These are phyloP conservation scores for Calliopum simillimum DNA, from an alignment of 2,888 invertebrate species.

Conservation along the genomic window DNA sequence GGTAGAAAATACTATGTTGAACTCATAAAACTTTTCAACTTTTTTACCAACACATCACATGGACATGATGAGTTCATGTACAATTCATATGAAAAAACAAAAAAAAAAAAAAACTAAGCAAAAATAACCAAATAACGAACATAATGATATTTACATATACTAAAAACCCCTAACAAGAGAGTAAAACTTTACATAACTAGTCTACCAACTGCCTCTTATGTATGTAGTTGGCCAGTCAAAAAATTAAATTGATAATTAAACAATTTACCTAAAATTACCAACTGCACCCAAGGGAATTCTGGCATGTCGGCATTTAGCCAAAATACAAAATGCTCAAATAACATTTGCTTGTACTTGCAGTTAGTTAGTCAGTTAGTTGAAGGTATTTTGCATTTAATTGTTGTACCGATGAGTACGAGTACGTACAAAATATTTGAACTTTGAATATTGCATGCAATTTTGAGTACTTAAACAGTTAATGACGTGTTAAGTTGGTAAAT, in stretches of 20 bases:
- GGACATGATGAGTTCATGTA: too few species aligned
- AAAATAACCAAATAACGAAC: not conserved
- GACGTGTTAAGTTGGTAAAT: conserved; percentile 30
- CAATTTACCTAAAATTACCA: conserved; percentile 10
- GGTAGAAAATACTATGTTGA: too few species aligned
- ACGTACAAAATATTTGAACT: not conserved
- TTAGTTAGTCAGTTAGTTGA: not conserved
- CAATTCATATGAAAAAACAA: too few species aligned
- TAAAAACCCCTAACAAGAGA: too few species aligned
- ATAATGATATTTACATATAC: too few species aligned
- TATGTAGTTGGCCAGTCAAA: too few species aligned
- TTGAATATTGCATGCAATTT: not conserved
- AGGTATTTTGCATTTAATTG: not conserved
- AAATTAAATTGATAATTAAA: conserved; percentile 8
- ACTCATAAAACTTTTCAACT: too few species aligned
- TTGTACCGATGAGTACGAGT: not conserved
- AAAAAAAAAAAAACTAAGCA: too few species aligned
- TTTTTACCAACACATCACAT: too few species aligned
- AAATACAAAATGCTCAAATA: not conserved
- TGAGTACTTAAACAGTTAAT: not conserved
- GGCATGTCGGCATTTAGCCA: conserved; percentile 15
- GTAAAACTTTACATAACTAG: too few species aligned
- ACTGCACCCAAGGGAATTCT: not conserved
- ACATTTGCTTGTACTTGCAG: not conserved
- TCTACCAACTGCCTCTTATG: too few species aligned